Evolutionary conservation across 2,888 invertebrate genomes (phyloP), one percentile per base, ranked within the genome.

Genomic region (Platycheirus albimanus): DNA sequence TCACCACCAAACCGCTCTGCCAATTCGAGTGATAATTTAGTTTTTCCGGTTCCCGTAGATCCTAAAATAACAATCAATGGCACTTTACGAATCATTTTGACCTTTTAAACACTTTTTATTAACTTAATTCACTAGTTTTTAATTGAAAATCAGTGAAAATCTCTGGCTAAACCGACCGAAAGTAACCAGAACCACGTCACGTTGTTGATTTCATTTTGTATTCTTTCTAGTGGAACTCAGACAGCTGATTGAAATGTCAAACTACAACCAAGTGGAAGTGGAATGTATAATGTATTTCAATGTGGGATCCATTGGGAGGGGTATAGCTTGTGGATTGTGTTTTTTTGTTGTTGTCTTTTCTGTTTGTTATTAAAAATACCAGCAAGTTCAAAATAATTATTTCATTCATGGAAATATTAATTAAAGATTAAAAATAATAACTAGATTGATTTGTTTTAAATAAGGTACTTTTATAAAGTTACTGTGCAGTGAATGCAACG

Each of bases 41-140:
- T 98, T 92, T 99, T 99, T 71, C 99, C 99, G 5, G 97, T 95
- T 8, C 99, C 99, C 43, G 99, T 99, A 33, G 98, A 95, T 87
- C 99, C 99, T 86, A 99, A 93, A 91, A 99, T 95, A 61, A 98
- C 95, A 87, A 99, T 94, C 88, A 96, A 91, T 85, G 97, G 96
- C 87, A 93, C 89, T 87, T 92, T 92, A 86, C 92, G 90, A 86
- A 92, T 89, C 90, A 91, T 91, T 86, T 87, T 87, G 30, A 47
- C 0, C 5, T 13, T 20, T 13, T 13, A 30, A n/a, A n/a, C n/a
- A 45, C 45, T 30, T 51, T 13, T 20, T 24, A 24, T 10, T 64
- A 4, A 7, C n/a, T 45, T 19, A 38, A 64, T 19, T 36, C 15
- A 17, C 0, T 0, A 17, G 6, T 15, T 45, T 45, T 45, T 45